phyloP scores from a whole-genome alignment of 1,140 invertebrate genomes.

The Formica exsecta region DNA sequence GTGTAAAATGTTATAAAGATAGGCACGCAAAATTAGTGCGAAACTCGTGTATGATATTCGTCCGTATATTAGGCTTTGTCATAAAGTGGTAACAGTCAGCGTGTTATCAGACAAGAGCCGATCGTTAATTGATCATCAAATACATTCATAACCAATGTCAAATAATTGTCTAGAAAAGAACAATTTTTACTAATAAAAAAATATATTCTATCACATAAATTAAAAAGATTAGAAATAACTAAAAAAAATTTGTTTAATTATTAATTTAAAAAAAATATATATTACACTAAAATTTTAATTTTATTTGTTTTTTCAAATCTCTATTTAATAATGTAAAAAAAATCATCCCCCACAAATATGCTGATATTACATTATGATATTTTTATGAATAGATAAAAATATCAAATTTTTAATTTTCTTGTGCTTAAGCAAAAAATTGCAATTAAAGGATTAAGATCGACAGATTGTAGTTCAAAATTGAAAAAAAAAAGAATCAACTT shows the following conservation, averaged over 20 bases:
- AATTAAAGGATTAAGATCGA: constrained; percentile 10
- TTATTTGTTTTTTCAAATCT: background rate
- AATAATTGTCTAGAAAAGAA: background rate
- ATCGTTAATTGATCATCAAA: constrained; percentile 34
- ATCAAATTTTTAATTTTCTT: constrained; percentile 11
- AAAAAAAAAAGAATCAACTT: background rate
- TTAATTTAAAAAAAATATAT: background rate
- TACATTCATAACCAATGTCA: background rate
- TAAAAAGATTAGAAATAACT: background rate
- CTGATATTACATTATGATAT: background rate
- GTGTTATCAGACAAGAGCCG: background rate
- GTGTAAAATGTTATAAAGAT: constrained; percentile 34
- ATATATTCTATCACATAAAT: background rate
- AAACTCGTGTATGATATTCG: constrained; percentile 24
- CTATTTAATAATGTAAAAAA: background rate
- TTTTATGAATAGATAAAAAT: background rate
- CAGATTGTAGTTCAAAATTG: background rate
- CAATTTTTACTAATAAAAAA: constrained; percentile 1
- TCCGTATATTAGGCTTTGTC: constrained; percentile 22
- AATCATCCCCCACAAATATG: background rate
- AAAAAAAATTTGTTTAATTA: background rate
- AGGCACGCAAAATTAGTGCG: background rate
- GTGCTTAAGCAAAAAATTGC: background rate
- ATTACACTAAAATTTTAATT: background rate
- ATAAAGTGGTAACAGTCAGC: constrained; percentile 11